These are phyloP conservation scores for Babylonia areolata DNA, from an alignment of 1,140 invertebrate genomes.

Conservation along the genomic window DNA sequence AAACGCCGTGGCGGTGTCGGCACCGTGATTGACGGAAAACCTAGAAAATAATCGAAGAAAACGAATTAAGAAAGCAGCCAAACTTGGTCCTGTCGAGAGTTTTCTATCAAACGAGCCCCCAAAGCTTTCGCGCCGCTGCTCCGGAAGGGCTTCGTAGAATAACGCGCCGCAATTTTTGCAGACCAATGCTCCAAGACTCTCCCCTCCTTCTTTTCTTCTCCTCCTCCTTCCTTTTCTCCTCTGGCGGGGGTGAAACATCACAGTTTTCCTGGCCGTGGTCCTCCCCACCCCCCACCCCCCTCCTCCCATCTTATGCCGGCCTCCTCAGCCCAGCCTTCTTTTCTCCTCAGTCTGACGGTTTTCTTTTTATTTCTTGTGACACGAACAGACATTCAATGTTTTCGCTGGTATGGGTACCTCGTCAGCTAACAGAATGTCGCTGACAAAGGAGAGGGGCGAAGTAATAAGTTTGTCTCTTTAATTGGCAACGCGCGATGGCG, in stretches of 20 bases:
- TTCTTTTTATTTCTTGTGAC: conserved; percentile 3
- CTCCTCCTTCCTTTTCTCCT: neutral
- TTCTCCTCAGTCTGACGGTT: neutral
- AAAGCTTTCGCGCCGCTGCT: neutral
- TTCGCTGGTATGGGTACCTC: conserved; percentile 10
- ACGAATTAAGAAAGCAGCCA: conserved; percentile 11
- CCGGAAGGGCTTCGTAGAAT: neutral
- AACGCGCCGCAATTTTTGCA: conserved; percentile 11
- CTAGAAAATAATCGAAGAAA: conserved; percentile 8
- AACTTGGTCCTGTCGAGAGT: neutral
- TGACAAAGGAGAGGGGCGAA: conserved; percentile 4
- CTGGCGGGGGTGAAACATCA: neutral
- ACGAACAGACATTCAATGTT: conserved; percentile 4
- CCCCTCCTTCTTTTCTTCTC: neutral
- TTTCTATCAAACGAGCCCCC: conserved; percentile 11
- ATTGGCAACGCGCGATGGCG: conserved; percentile 30
- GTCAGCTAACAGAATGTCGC: neutral
- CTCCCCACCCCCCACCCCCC: neutral
- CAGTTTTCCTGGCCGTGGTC: neutral
- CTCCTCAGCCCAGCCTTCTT: neutral
- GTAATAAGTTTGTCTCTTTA: conserved; percentile 33
- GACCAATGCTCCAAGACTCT: neutral
- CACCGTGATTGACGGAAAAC: neutral
- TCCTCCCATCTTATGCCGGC: neutral
- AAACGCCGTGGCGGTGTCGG: neutral